These are phyloP conservation scores for Rhinella marina DNA, from an alignment of 2,797 vertebrate species.

Conservation along the genomic window DNA sequence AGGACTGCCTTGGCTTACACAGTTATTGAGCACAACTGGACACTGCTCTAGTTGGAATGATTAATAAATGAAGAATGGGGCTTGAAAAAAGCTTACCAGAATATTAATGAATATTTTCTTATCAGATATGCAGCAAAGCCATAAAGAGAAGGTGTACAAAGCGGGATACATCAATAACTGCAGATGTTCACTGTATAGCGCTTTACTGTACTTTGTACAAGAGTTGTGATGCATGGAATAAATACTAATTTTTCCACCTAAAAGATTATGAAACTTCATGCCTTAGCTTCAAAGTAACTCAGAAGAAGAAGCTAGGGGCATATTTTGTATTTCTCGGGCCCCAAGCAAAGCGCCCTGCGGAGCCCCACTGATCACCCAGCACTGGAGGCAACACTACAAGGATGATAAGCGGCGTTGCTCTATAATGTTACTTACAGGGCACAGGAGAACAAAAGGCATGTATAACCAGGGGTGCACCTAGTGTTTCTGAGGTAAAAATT, in stretches of 20 bases:
- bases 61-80: slow-evolving; percentile 24
- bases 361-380: no score
- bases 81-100: not conserved
- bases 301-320: no score
- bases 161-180: not conserved
- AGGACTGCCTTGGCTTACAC: not conserved
- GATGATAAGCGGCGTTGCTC: no score
- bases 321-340: no score
- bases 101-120: slow-evolving; percentile 6
- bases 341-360: no score
- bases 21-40: not conserved
- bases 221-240: not conserved
- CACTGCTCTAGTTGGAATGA: slow-evolving; percentile 22
- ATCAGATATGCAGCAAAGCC: not conserved
- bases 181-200: not conserved
- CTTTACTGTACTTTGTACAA: not conserved
- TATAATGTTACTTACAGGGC: no score
- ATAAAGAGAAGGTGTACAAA: not conserved
- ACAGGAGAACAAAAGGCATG: no score
- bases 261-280: not conserved
- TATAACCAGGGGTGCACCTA: no score
- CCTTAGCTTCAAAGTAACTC: not conserved
- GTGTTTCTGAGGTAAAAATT: no score
- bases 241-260: not conserved
- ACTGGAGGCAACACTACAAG: no score